phyloP scores from a whole-genome alignment of 2,113 vertebrate species.

The Sisor rabdophorus region DNA sequence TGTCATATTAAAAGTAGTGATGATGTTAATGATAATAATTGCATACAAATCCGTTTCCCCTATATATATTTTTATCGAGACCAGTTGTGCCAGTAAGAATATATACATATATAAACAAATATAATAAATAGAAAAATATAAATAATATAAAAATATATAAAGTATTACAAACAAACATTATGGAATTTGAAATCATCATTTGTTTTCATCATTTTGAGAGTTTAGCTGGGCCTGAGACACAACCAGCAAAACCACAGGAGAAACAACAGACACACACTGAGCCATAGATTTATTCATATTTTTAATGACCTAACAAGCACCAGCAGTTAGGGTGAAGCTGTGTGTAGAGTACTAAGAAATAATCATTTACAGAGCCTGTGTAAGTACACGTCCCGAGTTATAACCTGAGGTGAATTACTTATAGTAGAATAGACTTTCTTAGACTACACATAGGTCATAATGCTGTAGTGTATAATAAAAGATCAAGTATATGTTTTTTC shows the following conservation, averaged over 20 bases:
- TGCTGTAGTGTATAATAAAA: background rate
- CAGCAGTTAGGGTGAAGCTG: background rate
- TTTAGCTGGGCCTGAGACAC: slow-evolving; percentile 3
- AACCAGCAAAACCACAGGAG: background rate
- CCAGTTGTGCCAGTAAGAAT: too few relatives aligned
- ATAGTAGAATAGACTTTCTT: background rate
- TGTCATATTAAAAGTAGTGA: background rate
- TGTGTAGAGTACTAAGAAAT: slow-evolving; percentile 6
- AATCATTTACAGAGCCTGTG: background rate
- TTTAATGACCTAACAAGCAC: background rate
- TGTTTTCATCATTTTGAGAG: background rate
- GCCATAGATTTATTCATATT: slow-evolving; percentile 3
- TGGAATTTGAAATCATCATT: too few relatives aligned
- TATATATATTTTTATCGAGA: too few relatives aligned
- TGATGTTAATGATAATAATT: slow-evolving; percentile 21
- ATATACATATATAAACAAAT: too few relatives aligned
- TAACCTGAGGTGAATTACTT: background rate
- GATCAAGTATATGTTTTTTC: too few relatives aligned
- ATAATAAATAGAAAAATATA: too few relatives aligned
- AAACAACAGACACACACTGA: background rate
- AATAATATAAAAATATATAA: too few relatives aligned
- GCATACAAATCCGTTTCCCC: too few relatives aligned
- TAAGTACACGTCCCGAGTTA: background rate
- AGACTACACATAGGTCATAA: background rate
- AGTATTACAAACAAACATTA: too few relatives aligned